Conservation (phyloP, 2,888 invertebrate species). For the Coenonympha glycerion region DNA sequence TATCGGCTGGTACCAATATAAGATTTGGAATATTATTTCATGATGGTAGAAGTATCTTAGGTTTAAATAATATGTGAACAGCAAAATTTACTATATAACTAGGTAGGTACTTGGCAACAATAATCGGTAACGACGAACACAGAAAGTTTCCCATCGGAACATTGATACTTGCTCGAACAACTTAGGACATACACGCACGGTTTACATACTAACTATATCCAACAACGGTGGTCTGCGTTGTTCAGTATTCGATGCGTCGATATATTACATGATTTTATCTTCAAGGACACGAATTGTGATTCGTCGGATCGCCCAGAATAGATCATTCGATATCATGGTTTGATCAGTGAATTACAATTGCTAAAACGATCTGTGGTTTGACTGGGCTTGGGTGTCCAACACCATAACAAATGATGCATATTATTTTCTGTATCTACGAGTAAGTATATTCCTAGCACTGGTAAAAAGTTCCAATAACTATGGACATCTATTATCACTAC, state of each 20-base stretch:
- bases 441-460: no score
- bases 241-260: conserved; percentile 60
- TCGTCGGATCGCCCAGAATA: conserved; percentile 62
- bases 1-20: no score
- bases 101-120: not conserved
- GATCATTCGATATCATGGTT: conserved; percentile 57
- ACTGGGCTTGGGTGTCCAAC: conserved; percentile 23
- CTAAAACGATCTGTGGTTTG: conserved; percentile 41
- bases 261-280: conserved; percentile 49
- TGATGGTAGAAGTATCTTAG: no score
- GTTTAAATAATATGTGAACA: no score
- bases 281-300: conserved; percentile 69
- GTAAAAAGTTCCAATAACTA: no score
- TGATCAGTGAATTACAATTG: conserved; percentile 59
- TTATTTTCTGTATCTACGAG: no score
- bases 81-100: not conserved
- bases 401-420: no score
- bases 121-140: not conserved
- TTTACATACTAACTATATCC: conserved; percentile 37
- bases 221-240: conserved; percentile 59
- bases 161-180: conserved; percentile 17
- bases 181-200: conserved; percentile 25
- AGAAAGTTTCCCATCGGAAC: conserved; percentile 29
- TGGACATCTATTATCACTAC: no score
- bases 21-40: no score